A percentile compares a stretch with the other conserved stretches of the same genome.
Conservation (phyloP, 2,113 vertebrate genomes). For the Colistium nudipinnis region DNA sequence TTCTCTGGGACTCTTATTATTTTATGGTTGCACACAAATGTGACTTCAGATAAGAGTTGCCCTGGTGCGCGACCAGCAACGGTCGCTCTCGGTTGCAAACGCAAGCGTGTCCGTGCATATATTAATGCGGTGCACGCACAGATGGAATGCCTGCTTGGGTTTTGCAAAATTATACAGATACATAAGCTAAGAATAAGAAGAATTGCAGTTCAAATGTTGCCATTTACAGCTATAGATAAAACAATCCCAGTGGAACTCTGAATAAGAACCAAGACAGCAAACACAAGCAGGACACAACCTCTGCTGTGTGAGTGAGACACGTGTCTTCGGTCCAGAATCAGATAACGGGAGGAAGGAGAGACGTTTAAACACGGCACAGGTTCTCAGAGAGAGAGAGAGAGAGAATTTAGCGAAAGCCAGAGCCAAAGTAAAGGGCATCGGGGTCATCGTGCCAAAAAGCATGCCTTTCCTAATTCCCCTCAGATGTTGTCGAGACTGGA, state of each 20-base stretch:
- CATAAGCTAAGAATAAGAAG: neutral
- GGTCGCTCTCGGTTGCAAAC: neutral
- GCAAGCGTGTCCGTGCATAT: conserved; percentile 9
- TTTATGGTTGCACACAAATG: conserved; percentile 7
- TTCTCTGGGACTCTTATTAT: conserved; percentile 6
- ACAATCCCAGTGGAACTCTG: conserved; percentile 18
- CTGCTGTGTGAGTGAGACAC: conserved; percentile 25
- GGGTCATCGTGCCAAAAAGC: conserved; percentile 49
- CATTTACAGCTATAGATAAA: neutral
- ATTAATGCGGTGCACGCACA: neutral
- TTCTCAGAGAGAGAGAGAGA: neutral
- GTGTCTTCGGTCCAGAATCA: conserved; percentile 34
- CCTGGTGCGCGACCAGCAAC: neutral
- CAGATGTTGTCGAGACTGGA: conserved; percentile 67
- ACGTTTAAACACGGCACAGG: conserved; percentile 10
- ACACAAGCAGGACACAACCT: conserved; percentile 16
- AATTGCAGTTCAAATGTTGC: too few relatives aligned
- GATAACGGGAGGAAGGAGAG: conserved; percentile 12
- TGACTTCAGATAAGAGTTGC: conserved; percentile 17
- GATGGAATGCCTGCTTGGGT: neutral
- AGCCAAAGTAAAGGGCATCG: conserved; percentile 39
- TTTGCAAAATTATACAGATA: neutral
- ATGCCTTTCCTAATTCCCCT: conserved; percentile 50
- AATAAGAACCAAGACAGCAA: conserved; percentile 14
- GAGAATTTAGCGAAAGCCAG: conserved; percentile 2